phyloP scores from a whole-genome alignment of 2,113 vertebrate genomes.

The Bostrychus sinensis region DNA sequence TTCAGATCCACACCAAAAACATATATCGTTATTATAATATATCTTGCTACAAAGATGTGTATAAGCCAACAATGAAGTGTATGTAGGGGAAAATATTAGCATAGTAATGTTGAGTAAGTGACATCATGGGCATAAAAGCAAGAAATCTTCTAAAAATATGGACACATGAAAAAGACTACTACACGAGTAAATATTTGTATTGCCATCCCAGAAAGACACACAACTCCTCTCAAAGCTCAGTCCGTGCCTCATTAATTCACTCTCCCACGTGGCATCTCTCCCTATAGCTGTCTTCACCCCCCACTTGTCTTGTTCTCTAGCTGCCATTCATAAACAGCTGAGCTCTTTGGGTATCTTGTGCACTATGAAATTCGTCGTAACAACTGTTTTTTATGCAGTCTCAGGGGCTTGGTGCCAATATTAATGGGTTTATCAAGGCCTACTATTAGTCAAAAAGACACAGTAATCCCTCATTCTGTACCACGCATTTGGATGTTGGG shows the following conservation, averaged over 20 bases:
- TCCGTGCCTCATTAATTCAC: slow-evolving; percentile 69
- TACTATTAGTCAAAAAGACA: slow-evolving; percentile 11
- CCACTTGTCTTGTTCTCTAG: slow-evolving; percentile 17
- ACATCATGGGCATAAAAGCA: no score
- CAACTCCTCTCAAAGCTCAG: slow-evolving; percentile 46
- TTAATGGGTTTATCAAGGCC: slow-evolving; percentile 32
- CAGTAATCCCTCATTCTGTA: slow-evolving; percentile 3
- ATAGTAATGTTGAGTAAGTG: no score
- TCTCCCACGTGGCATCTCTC: slow-evolving; percentile 65
- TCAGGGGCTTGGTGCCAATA: slow-evolving; percentile 12
- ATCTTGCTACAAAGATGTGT: no score
- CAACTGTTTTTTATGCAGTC: not conserved
- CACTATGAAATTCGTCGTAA: slow-evolving; percentile 3
- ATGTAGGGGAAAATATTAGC: no score
- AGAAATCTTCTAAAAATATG: not conserved
- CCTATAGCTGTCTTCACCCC: slow-evolving; percentile 1
- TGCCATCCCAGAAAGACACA: slow-evolving; percentile 36
- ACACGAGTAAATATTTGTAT: not conserved
- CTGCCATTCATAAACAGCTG: slow-evolving; percentile 21
- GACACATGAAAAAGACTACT: not conserved
- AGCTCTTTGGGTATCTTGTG: slow-evolving; percentile 35
- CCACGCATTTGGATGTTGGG: not conserved
- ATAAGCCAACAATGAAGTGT: no score
- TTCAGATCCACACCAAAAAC: no score
- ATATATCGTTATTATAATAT: no score